These are phyloP conservation scores for Temnopleurus reevesii DNA, from an alignment of 53 echinoderm and acorn worm genomes.

Conservation along the genomic window DNA sequence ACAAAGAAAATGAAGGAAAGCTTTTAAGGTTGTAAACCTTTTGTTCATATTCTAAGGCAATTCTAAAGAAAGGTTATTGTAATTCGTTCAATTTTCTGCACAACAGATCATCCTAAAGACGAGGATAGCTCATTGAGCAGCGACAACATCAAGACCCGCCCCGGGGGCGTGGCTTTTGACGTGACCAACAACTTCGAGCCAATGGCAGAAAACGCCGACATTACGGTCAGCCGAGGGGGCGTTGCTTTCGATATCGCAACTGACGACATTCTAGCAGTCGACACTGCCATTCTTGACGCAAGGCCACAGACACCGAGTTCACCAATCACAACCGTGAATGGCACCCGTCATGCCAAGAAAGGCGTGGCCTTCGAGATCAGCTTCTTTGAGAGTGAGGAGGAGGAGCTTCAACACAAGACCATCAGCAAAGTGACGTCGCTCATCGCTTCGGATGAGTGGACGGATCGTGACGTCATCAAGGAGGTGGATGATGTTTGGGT, in stretches of 20 bases:
- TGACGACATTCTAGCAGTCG: not conserved
- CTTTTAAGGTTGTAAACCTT: too few relatives aligned
- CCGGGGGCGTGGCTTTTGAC: constrained; percentile 6
- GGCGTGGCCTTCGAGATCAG: constrained; percentile 19
- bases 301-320: not conserved
- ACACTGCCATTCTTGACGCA: not conserved
- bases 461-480: constrained; percentile 13
- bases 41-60: too few relatives aligned
- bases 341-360: not conserved
- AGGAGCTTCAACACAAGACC: not conserved
- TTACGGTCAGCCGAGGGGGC: not conserved
- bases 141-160: not conserved
- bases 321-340: not conserved
- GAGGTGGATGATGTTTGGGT: constrained; percentile 32
- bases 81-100: not conserved
- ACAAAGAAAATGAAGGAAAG: too few relatives aligned
- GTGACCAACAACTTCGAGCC: not conserved
- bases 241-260: constrained; percentile 12
- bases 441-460: not conserved
- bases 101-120: not conserved
- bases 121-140: not conserved
- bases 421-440: constrained; percentile 15
- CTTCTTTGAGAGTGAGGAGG: not conserved
- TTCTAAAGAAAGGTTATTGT: too few relatives aligned
- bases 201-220: not conserved